Evolutionary conservation across 2,888 invertebrate genomes (phyloP).

Genomic region (Coenonympha arcania): DNA sequence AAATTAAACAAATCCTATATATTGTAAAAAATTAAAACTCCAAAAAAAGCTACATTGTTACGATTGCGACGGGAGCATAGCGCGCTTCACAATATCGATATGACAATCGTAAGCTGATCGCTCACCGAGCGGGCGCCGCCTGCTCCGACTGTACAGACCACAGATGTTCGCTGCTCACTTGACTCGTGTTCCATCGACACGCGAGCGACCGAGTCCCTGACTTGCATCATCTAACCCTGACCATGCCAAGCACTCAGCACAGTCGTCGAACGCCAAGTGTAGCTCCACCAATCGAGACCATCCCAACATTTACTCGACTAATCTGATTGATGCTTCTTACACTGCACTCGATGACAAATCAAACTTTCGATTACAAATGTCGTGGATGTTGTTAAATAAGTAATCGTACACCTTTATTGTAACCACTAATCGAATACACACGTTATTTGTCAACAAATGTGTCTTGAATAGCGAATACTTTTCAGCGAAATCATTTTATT

Average conservation of each 20-base stretch:
- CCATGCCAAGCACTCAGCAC: no score
- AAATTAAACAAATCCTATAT: conserved; percentile 65
- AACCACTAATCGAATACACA: not conserved
- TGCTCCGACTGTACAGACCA: conserved; percentile 37
- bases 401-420: not conserved
- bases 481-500: not conserved
- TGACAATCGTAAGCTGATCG: conserved; percentile 62
- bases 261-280: no score
- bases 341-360: no score
- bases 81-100: conserved; percentile 51
- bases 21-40: conserved; percentile 72
- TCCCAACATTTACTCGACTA: no score
- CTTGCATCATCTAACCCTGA: not conserved
- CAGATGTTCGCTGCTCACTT: conserved; percentile 37
- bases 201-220: conserved; percentile 19
- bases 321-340: no score
- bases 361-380: no score
- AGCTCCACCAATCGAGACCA: no score
- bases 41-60: conserved; percentile 73
- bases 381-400: no score
- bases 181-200: conserved; percentile 40
- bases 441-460: not conserved
- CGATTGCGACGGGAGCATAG: conserved; percentile 56
- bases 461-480: not conserved
- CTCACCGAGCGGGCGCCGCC: conserved; percentile 38